These are phyloP conservation scores for Popillia japonica DNA, from an alignment of 1,140 invertebrate species.

Conservation along the genomic window DNA sequence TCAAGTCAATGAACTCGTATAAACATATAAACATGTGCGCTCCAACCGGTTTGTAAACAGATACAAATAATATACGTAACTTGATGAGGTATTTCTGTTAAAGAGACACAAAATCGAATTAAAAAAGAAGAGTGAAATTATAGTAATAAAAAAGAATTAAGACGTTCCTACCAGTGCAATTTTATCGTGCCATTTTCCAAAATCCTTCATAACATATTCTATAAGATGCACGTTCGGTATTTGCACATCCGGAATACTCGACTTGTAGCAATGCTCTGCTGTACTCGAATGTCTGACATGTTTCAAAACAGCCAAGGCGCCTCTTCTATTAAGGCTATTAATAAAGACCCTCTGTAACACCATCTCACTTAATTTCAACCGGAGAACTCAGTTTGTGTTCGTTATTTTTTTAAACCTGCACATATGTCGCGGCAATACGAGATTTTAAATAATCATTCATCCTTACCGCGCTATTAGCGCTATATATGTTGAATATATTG, in stretches of 20 bases:
- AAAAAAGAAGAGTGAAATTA: no score
- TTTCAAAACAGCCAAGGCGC: background rate
- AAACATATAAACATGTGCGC: no score
- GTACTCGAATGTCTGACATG: background rate
- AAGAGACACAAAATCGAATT: no score
- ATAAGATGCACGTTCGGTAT: conserved; percentile 66
- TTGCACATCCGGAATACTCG: conserved; percentile 49
- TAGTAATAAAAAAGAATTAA: background rate
- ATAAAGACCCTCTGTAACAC: background rate
- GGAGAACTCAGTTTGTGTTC: background rate
- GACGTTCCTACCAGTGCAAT: conserved; percentile 65
- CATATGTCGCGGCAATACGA: no score
- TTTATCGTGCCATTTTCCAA: conserved; percentile 68
- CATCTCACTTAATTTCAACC: background rate
- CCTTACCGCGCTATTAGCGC: no score
- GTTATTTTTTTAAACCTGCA: no score
- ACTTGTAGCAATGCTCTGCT: background rate
- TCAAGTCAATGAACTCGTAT: no score
- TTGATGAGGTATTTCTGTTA: no score
- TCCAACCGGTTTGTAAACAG: no score
- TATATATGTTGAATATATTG: no score
- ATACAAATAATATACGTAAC: no score
- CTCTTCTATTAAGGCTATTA: background rate
- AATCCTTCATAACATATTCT: conserved; percentile 72
- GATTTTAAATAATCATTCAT: no score